Percentiles rank a stretch among this genome's conserved stretches.
These are phyloP conservation scores for Salvelinus namaycush DNA, from an alignment of 2,113 vertebrate genomes.

Conservation along the genomic window DNA sequence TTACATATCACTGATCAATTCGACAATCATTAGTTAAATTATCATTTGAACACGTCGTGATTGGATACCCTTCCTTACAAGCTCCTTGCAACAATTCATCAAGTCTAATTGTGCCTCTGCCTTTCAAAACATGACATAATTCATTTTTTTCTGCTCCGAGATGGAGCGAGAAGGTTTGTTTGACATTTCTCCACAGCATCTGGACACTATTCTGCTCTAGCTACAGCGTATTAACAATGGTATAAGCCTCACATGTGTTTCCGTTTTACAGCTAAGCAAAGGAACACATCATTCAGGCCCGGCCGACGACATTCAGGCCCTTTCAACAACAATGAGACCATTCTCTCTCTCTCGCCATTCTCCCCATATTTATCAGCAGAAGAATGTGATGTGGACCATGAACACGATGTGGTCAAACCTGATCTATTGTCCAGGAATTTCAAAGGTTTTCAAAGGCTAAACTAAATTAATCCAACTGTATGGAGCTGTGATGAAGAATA, in stretches of 20 bases:
- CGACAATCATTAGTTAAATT: neutral
- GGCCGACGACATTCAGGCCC: conserved; percentile 65
- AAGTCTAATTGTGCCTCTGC: conserved; percentile 50
- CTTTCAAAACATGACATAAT: conserved; percentile 51
- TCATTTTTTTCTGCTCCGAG: conserved; percentile 46
- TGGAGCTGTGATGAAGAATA: conserved; percentile 39
- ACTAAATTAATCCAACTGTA: conserved; percentile 47
- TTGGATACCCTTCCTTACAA: conserved; percentile 36
- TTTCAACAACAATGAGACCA: conserved; percentile 75
- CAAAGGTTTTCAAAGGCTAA: conserved; percentile 45
- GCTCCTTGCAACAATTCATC: conserved; percentile 54
- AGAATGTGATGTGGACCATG: conserved; percentile 67
- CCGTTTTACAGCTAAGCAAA: conserved; percentile 68
- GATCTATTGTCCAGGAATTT: conserved; percentile 63
- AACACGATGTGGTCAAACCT: conserved; percentile 64
- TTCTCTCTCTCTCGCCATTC: conserved; percentile 65
- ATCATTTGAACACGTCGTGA: conserved; percentile 17
- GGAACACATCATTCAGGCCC: conserved; percentile 74
- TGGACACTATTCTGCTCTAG: conserved; percentile 64
- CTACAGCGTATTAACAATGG: conserved; percentile 77
- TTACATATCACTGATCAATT: neutral
- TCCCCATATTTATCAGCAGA: conserved; percentile 66
- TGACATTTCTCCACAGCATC: conserved; percentile 80
- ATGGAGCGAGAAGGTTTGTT: conserved; percentile 70
- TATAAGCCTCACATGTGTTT: conserved; percentile 76